Conservation (phyloP, 1,140 invertebrate species). For the Grapholita molesta region DNA sequence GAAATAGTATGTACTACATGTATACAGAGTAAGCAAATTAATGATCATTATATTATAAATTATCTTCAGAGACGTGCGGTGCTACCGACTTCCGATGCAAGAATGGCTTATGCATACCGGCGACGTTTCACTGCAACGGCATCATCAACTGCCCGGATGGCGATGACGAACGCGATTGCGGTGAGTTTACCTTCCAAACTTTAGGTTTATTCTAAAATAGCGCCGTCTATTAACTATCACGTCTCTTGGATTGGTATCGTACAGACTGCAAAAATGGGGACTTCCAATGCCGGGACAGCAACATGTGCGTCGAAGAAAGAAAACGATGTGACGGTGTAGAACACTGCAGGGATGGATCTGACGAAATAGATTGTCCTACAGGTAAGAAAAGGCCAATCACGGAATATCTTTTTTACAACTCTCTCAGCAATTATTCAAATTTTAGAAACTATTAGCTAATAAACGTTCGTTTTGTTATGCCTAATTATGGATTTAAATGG, state of each 20-base stretch:
- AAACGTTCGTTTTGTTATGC: constrained; percentile 36
- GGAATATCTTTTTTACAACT: too few species aligned
- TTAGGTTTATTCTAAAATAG: background rate
- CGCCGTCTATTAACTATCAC: background rate
- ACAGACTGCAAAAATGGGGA: constrained; percentile 57
- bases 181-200: constrained; percentile 42
- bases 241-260: constrained; percentile 9
- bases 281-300: constrained; percentile 54
- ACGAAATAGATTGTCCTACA: constrained; percentile 82
- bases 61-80: constrained; percentile 79
- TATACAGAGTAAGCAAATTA: too few species aligned
- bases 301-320: constrained; percentile 82
- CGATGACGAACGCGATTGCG: constrained; percentile 85
- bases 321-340: constrained; percentile 85
- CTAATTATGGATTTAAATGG: constrained; percentile 37
- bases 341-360: constrained; percentile 86
- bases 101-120: constrained; percentile 83
- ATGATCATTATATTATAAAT: constrained; percentile 29
- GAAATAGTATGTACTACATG: too few species aligned
- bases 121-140: constrained; percentile 81
- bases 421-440: background rate
- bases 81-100: constrained; percentile 81
- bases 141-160: constrained; percentile 83
- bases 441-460: background rate
- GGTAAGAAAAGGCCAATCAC: constrained; percentile 32